Percentiles rank a stretch among this genome's conserved stretches.
phyloP scores from a whole-genome alignment of 2,888 invertebrate species.

The Scaptomyza caliginosa region DNA sequence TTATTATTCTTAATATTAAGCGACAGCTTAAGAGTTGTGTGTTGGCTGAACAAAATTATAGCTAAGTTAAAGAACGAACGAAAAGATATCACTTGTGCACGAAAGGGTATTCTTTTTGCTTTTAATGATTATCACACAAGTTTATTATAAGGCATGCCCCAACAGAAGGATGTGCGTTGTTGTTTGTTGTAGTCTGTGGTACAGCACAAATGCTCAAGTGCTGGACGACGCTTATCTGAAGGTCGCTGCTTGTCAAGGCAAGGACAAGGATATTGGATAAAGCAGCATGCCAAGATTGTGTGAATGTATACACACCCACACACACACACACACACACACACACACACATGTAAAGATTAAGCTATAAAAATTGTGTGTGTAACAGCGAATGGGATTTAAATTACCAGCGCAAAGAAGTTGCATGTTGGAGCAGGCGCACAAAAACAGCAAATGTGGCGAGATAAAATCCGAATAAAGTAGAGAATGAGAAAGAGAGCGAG shows the following conservation, averaged over 20 bases:
- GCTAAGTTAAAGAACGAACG: slow-evolving; percentile 24
- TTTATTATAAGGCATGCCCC: slow-evolving; percentile 66
- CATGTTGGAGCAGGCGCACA: slow-evolving; percentile 68
- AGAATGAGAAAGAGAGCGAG: neutral
- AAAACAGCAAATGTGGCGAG: neutral
- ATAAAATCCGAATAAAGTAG: neutral
- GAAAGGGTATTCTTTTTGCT: slow-evolving; percentile 46
- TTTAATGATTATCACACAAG: slow-evolving; percentile 75
- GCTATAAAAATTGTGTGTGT: slow-evolving; percentile 55
- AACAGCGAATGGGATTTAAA: slow-evolving; percentile 71
- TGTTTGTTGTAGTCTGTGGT: slow-evolving; percentile 14
- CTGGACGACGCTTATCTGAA: slow-evolving; percentile 54
- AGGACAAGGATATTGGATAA: slow-evolving; percentile 59
- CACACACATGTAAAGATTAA: slow-evolving; percentile 33
- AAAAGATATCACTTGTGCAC: slow-evolving; percentile 5
- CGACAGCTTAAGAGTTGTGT: neutral
- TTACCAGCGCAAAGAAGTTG: slow-evolving; percentile 57
- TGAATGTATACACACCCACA: slow-evolving; percentile 15
- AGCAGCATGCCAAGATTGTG: slow-evolving; percentile 36
- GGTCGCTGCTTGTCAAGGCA: slow-evolving; percentile 58
- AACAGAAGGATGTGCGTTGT: slow-evolving; percentile 51
- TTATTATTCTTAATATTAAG: no score
- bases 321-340: neutral
- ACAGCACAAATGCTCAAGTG: slow-evolving; percentile 29
- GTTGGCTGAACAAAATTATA: slow-evolving; percentile 36